A percentile compares a stretch with the other conserved stretches of the same genome.
phyloP scores from a whole-genome alignment of 2,797 vertebrate species.

The Hylomyscus alleni region DNA sequence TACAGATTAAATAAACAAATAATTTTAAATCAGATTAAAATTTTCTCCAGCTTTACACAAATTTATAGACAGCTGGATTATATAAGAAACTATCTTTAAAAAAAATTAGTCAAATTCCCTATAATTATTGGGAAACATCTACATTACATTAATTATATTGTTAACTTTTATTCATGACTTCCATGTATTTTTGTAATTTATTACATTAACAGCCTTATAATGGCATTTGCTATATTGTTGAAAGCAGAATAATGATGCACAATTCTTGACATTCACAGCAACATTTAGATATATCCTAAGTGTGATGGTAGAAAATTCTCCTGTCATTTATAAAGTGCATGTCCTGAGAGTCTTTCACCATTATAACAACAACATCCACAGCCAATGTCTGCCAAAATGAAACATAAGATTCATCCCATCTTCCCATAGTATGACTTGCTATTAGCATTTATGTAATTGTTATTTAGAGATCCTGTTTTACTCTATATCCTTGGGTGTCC shows the following conservation, averaged over 20 bases:
- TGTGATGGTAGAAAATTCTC: background rate
- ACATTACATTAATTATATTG: background rate
- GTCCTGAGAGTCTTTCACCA: background rate
- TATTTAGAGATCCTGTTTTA: background rate
- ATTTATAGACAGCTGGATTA: background rate
- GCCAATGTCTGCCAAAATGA: background rate
- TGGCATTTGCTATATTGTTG: background rate
- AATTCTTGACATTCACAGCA: background rate
- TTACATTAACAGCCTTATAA: background rate
- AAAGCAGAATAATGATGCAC: background rate
- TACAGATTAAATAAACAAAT: background rate
- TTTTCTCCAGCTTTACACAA: background rate
- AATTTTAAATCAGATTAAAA: background rate
- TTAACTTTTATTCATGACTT: background rate
- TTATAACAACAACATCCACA: background rate
- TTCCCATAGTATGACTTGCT: background rate
- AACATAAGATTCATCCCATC: background rate
- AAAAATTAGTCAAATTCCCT: background rate
- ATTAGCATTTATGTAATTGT: background rate
- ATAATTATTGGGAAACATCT: background rate
- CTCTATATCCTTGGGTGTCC: background rate
- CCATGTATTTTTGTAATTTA: background rate
- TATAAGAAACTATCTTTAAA: background rate
- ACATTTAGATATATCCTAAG: conserved; percentile 5
- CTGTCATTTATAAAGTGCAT: background rate